Conservation (phyloP, 1,140 invertebrate genomes). For the Cyphomyrmex costatus region DNA sequence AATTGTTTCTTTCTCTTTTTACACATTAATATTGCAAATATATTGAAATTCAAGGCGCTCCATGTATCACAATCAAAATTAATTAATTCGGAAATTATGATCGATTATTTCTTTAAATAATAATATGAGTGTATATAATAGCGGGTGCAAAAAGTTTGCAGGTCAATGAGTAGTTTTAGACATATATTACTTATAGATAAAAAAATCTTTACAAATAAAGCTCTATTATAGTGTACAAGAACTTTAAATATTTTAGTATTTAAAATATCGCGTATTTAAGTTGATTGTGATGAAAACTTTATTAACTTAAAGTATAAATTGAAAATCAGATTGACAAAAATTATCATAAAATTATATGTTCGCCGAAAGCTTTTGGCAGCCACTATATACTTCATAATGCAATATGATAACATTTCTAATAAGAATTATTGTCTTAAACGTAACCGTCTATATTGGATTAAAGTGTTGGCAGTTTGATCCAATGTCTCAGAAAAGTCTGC, state of each 20-base stretch:
- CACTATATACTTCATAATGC: neutral
- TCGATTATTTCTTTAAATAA: neutral
- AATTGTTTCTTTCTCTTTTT: neutral
- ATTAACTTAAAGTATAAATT: no score
- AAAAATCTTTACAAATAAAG: no score
- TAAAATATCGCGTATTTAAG: no score
- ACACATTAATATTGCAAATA: neutral
- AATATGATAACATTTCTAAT: neutral
- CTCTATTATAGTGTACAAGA: no score
- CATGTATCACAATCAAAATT: neutral
- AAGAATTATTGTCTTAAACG: constrained; percentile 24
- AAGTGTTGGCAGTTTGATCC: neutral
- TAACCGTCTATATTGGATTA: neutral
- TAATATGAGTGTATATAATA: constrained; percentile 1
- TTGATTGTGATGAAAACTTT: no score
- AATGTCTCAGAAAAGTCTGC: neutral
- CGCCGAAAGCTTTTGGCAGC: no score
- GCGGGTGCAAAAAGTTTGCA: no score
- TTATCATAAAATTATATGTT: no score
- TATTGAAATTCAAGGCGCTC: neutral
- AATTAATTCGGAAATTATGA: neutral
- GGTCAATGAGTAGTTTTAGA: no score
- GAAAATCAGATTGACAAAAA: no score
- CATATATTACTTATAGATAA: no score
- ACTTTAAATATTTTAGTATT: no score